A percentile compares a stretch with the other conserved stretches of the same genome.
phyloP scores from a whole-genome alignment of 2,113 vertebrate species.

The Hippocampus barbouri region DNA sequence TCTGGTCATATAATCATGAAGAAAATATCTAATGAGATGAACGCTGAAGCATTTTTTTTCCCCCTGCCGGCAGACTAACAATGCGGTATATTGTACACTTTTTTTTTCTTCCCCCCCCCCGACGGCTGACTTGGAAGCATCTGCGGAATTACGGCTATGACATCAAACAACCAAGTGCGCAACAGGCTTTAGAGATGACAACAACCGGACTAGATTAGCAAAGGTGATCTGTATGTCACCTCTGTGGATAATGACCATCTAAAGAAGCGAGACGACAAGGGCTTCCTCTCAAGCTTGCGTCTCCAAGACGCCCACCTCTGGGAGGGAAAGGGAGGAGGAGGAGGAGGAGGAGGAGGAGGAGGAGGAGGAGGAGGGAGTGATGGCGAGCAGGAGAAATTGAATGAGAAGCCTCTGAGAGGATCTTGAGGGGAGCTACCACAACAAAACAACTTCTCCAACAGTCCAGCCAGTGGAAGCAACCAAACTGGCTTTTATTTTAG shows the following conservation, averaged over 20 bases:
- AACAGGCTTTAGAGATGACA: background rate
- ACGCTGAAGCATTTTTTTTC: background rate
- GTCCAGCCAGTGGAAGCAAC: constrained; percentile 50
- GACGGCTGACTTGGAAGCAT: background rate
- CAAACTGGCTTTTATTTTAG: constrained; percentile 14
- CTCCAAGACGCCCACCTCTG: constrained; percentile 45
- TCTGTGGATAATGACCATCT: constrained; percentile 21
- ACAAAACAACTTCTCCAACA: constrained; percentile 61
- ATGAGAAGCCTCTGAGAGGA: constrained; percentile 63
- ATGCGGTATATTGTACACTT: background rate
- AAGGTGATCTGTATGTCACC: background rate
- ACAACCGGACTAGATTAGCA: background rate
- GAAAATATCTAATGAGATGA: constrained; percentile 1
- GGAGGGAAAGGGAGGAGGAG: constrained; percentile 53
- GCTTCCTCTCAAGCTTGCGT: constrained; percentile 20
- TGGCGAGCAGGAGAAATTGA: constrained; percentile 69
- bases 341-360: constrained; percentile 31
- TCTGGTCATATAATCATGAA: background rate
- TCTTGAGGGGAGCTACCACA: constrained; percentile 51
- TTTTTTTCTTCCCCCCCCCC: background rate
- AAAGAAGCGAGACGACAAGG: constrained; percentile 33
- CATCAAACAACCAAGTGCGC: background rate
- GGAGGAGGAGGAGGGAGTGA: constrained; percentile 57
- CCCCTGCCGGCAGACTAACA: background rate
- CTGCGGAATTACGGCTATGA: background rate